phyloP scores from a whole-genome alignment of 2,113 vertebrate genomes.

The Percina caprodes region DNA sequence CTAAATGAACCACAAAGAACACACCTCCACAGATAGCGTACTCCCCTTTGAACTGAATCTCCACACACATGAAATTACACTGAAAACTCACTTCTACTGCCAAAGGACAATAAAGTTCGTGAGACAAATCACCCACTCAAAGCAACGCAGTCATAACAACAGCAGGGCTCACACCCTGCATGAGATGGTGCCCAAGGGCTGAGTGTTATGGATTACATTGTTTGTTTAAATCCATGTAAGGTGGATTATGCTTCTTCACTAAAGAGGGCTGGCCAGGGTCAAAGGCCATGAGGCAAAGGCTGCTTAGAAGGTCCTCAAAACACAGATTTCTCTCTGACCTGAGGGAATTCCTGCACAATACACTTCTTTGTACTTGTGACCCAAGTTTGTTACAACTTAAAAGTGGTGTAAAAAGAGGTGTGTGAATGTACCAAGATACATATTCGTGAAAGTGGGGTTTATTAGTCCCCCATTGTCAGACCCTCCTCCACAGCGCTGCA shows the following conservation, averaged over 20 bases:
- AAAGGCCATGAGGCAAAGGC: conserved; percentile 77
- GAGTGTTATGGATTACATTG: conserved; percentile 79
- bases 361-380: conserved; percentile 56
- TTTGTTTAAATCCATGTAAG: conserved; percentile 82
- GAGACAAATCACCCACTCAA: conserved; percentile 36
- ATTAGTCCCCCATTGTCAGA: too few species aligned
- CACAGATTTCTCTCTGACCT: conserved; percentile 72
- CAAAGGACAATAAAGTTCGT: conserved; percentile 19
- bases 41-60: background rate
- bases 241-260: conserved; percentile 77
- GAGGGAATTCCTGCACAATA: conserved; percentile 69
- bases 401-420: conserved; percentile 19
- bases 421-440: background rate
- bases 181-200: conserved; percentile 57
- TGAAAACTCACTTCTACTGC: background rate
- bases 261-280: conserved; percentile 70
- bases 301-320: conserved; percentile 80
- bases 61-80: background rate
- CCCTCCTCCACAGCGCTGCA: too few species aligned
- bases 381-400: conserved; percentile 15
- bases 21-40: background rate
- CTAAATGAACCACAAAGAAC: background rate
- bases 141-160: conserved; percentile 38
- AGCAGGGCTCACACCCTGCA: conserved; percentile 39
- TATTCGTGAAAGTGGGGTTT: background rate